Evolutionary conservation across 2,888 invertebrate genomes (phyloP).

Genomic region (Hypolimnas misippus): DNA sequence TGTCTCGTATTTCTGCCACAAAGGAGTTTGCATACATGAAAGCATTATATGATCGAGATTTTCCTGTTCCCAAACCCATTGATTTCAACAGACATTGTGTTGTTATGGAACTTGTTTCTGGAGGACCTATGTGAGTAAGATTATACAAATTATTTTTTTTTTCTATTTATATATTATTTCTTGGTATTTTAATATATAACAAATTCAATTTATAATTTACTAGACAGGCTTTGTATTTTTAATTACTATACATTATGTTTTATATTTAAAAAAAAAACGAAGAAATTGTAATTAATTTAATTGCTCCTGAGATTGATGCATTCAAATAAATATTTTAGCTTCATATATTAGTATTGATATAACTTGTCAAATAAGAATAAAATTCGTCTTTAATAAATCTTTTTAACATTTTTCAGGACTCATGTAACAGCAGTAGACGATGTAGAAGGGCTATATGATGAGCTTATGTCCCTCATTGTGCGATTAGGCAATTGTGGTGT

Average conservation of each 20-base stretch:
- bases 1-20: constrained; percentile 97
- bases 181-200: too few species aligned
- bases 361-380: background rate
- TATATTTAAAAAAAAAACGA: too few species aligned
- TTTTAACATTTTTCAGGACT: constrained; percentile 73
- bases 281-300: too few species aligned
- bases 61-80: constrained; percentile 97
- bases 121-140: constrained; percentile 91
- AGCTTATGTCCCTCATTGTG: constrained; percentile 96
- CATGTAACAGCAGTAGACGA: constrained; percentile 86
- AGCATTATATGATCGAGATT: constrained; percentile 93
- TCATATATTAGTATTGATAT: too few species aligned
- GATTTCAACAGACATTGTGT: constrained; percentile 98
- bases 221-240: too few species aligned
- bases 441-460: constrained; percentile 92
- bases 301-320: too few species aligned
- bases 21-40: constrained; percentile 99
- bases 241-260: too few species aligned
- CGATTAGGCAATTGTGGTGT: constrained; percentile 96
- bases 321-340: too few species aligned
- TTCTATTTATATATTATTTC: too few species aligned
- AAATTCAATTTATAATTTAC: too few species aligned
- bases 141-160: too few species aligned
- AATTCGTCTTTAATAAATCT: too few species aligned
- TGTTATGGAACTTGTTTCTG: constrained; percentile 96